phyloP scores from a whole-genome alignment of 1,140 invertebrate species.

The Hyles vespertilio region DNA sequence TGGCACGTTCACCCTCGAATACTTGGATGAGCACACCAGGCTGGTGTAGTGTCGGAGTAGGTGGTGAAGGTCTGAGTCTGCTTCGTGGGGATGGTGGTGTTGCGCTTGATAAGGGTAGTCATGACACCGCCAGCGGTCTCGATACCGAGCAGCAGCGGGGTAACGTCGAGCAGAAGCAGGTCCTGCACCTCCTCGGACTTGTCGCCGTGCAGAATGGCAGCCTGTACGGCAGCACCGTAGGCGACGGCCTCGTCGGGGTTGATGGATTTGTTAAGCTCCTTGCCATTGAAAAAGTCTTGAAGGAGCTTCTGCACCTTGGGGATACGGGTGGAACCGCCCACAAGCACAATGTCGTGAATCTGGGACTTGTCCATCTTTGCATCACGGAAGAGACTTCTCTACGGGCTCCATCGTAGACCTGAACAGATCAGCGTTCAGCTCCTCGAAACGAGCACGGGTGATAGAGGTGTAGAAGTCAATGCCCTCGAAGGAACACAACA shows the following conservation, averaged over 20 bases:
- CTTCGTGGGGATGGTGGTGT: constrained; percentile 97
- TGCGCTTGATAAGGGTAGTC: constrained; percentile 96
- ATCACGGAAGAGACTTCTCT: constrained; percentile 94
- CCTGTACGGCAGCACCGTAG: constrained; percentile 92
- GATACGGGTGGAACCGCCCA: constrained; percentile 99
- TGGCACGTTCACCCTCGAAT: constrained; percentile 93
- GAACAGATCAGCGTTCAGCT: constrained; percentile 95
- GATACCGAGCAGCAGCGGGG: constrained; percentile 96
- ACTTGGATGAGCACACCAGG: constrained; percentile 94
- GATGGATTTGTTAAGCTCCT: constrained; percentile 98
- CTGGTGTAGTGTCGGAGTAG: constrained; percentile 97
- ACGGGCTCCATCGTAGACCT: constrained; percentile 95
- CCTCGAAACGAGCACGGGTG: constrained; percentile 95
- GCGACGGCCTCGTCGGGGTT: constrained; percentile 97
- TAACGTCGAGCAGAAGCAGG: constrained; percentile 93
- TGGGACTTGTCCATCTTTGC: constrained; percentile 95
- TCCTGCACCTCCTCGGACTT: constrained; percentile 95
- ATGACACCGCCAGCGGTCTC: constrained; percentile 98
- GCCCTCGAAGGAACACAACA: constrained; percentile 80
- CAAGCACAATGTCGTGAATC: constrained; percentile 97
- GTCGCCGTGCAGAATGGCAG: constrained; percentile 96
- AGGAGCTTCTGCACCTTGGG: constrained; percentile 97
- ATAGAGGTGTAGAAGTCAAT: constrained; percentile 98
- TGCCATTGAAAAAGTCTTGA: constrained; percentile 97
- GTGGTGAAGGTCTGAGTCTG: constrained; percentile 98